Evolutionary conservation across 35 echinoderm and acorn worm species (phyloP), one percentile per base, ranked within the genome.

Genomic region (Ptychodera flava): DNA sequence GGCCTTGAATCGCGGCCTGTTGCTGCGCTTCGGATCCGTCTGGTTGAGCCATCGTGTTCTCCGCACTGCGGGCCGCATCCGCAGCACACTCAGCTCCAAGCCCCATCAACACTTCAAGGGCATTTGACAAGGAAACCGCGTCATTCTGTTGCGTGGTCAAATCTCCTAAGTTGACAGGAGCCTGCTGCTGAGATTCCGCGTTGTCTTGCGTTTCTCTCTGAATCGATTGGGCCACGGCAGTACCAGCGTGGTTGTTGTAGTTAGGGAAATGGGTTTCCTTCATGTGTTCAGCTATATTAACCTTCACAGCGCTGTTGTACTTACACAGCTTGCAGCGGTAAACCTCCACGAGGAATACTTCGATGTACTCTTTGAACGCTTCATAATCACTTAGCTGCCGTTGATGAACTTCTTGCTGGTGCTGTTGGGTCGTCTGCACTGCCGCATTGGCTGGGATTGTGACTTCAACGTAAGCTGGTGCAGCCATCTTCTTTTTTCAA

Each of bases 381-480:
- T 64, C 45, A 64, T 64, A 64, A 64, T 64, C 45, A 22, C 45
- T 64, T 6, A 64, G 45, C 45, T 83, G 82, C 28, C 34, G 28
- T 37, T 37, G 33, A 37, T 37, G 33, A 35, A 35, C 30, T 37
- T 83, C 82, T 37, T 83, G 33, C 28, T 36, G 37, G 1, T 83
- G 33, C 37, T 83, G 34, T 28, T 36, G 16, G 37, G 35, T 36
- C 6, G 45, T 64, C 22, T 64, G 45, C 22, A 64, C 45, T 22
- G 45, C 6, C 6, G 45, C 45, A 6, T 6, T 83, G 30, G 34
- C 82, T 83, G 82, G 82, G 37, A 83, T 83, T 83, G 33, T 34
- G 0, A 83, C 33, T 83, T 83, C 82, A 83, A 83, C 34, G 37
- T 83, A 64, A 64, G 45, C 22, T 64, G 45, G 45, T 64, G 45